These are phyloP conservation scores for Phaethornis superciliosus DNA, from an alignment of 2,113 vertebrate species.

Conservation along the genomic window DNA sequence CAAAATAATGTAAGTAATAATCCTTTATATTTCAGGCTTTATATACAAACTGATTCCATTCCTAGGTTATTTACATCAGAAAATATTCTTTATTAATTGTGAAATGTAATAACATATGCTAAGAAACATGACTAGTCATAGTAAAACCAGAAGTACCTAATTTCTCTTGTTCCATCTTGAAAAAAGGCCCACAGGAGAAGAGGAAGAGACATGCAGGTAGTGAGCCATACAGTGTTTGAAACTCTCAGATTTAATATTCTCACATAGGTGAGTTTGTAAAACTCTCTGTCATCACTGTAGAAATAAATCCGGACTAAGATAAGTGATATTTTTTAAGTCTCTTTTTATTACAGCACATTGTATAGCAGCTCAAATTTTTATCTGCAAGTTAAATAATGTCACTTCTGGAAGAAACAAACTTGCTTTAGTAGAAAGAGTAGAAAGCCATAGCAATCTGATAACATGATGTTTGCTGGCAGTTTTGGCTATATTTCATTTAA, in stretches of 20 bases:
- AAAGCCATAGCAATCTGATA: neutral
- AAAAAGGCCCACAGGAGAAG: neutral
- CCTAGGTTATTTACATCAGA: neutral
- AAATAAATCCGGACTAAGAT: neutral
- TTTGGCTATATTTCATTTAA: slow-evolving; percentile 35
- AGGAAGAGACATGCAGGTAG: neutral
- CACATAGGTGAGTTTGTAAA: neutral
- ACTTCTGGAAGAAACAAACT: neutral
- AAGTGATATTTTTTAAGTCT: neutral
- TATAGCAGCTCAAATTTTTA: neutral
- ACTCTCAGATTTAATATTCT: neutral
- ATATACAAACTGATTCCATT: neutral
- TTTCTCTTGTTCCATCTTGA: neutral
- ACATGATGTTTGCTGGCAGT: neutral
- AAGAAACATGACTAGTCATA: neutral
- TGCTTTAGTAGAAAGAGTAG: neutral
- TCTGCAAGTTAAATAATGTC: neutral
- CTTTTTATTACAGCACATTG: neutral
- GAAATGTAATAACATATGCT: neutral
- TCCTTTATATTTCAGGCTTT: neutral
- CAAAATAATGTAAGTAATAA: neutral
- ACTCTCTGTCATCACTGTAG: neutral
- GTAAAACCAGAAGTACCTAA: neutral
- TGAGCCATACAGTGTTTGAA: neutral
- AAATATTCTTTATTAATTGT: neutral